phyloP scores from a whole-genome alignment of 1,140 invertebrate genomes.

The Acromyrmex heyeri region DNA sequence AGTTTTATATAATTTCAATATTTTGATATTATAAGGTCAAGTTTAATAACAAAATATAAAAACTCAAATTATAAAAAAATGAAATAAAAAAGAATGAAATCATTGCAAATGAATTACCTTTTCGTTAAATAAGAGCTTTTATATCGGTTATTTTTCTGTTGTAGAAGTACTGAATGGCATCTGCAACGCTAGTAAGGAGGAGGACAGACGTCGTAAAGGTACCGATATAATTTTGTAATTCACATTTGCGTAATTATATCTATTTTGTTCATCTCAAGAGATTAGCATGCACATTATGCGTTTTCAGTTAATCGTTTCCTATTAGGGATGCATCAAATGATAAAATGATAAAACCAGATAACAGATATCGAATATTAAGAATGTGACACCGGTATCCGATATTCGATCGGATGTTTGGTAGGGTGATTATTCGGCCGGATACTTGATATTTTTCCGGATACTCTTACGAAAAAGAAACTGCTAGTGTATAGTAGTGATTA shows the following conservation, averaged over 20 bases:
- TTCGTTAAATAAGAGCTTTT: background rate
- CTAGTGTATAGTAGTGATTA: no score
- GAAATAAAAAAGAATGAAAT: background rate
- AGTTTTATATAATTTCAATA: background rate
- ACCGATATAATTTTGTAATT: conserved; percentile 77
- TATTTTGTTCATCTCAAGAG: background rate
- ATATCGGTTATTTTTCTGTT: conserved; percentile 83
- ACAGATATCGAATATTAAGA: no score
- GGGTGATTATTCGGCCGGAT: no score
- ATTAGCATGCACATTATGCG: background rate
- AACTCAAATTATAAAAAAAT: background rate
- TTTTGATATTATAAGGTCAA: background rate
- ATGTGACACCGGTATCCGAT: no score
- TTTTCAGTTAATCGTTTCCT: background rate
- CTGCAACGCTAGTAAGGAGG: conserved; percentile 91
- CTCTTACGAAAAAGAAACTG: no score
- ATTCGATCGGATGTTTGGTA: no score
- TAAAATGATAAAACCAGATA: no score
- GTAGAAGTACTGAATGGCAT: conserved; percentile 94
- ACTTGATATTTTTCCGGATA: no score
- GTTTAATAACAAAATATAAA: background rate
- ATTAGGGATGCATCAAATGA: no score
- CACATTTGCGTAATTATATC: background rate
- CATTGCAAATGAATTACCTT: background rate
- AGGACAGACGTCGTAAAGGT: conserved; percentile 94